These are phyloP conservation scores for Phenganax marumi DNA, from an alignment of 92 coral and sea anemone species.

Conservation along the genomic window DNA sequence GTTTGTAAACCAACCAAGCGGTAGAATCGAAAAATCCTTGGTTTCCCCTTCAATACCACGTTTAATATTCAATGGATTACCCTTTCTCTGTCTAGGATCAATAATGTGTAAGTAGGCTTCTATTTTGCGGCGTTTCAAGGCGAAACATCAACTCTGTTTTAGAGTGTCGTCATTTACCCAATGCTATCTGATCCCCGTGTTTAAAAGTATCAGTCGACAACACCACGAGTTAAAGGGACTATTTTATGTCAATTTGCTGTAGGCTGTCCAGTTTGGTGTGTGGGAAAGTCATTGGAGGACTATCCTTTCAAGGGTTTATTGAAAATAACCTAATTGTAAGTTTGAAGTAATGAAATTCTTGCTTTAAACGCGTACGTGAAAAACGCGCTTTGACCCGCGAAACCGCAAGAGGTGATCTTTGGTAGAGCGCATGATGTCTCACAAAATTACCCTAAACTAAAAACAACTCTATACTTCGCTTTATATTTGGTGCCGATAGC, in stretches of 20 bases:
- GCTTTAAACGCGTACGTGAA: not conserved
- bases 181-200: slow-evolving; percentile 19
- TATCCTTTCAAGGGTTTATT: not conserved
- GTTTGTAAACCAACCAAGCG: not conserved
- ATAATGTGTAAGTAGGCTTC: slow-evolving; percentile 9
- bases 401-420: slow-evolving; percentile 8
- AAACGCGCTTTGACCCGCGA: slow-evolving; percentile 50
- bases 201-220: slow-evolving; percentile 20
- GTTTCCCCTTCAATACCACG: not conserved
- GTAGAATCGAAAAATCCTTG: not conserved
- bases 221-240: not conserved
- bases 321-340: not conserved
- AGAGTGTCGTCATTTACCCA: slow-evolving; percentile 19
- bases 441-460: not conserved
- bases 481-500: not conserved
- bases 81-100: not conserved
- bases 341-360: not conserved
- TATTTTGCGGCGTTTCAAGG: not conserved
- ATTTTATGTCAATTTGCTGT: not conserved
- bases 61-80: not conserved
- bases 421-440: not conserved
- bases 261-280: not conserved
- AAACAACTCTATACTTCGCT: not conserved
- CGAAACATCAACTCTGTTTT: not conserved
- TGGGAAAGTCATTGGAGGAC: slow-evolving; percentile 4